These are phyloP conservation scores for Colinus virginianus DNA, from an alignment of 2,113 vertebrate species.

Conservation along the genomic window DNA sequence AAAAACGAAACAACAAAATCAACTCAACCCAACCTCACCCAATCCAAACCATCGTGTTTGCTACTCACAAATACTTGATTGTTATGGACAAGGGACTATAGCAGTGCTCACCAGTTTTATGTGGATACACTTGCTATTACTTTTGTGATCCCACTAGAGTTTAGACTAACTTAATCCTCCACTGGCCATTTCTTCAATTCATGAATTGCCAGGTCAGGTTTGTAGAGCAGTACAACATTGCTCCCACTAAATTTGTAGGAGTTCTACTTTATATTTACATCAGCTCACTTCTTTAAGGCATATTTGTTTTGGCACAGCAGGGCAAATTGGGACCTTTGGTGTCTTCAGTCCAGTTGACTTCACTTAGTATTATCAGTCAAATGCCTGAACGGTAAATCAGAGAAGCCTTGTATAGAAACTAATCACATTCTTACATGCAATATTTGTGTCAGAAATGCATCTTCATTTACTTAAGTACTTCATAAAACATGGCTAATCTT, in stretches of 20 bases:
- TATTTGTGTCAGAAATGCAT: conserved; percentile 53
- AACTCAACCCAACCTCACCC: not conserved
- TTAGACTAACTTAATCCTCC: not conserved
- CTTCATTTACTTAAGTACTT: conserved; percentile 68
- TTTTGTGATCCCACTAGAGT: not conserved
- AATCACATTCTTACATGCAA: conserved; percentile 4
- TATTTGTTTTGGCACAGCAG: not conserved
- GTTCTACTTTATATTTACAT: not conserved
- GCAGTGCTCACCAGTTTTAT: not conserved
- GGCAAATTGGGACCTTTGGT: not conserved
- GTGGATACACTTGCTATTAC: not conserved
- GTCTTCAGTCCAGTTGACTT: not conserved
- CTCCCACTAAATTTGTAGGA: not conserved
- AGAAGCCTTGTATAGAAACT: not conserved
- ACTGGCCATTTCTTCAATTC: not conserved
- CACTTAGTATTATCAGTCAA: not conserved
- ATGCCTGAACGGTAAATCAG: conserved; percentile 6
- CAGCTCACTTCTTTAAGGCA: not conserved
- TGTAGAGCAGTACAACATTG: not conserved
- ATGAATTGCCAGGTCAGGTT: not conserved
- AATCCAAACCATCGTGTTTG: not conserved
- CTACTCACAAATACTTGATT: not conserved
- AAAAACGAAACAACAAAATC: not conserved
- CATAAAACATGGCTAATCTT: conserved; percentile 64
- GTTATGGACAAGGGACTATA: not conserved